These are phyloP conservation scores for Platyscapa corneri DNA, from an alignment of 1,140 invertebrate species.

Conservation along the genomic window DNA sequence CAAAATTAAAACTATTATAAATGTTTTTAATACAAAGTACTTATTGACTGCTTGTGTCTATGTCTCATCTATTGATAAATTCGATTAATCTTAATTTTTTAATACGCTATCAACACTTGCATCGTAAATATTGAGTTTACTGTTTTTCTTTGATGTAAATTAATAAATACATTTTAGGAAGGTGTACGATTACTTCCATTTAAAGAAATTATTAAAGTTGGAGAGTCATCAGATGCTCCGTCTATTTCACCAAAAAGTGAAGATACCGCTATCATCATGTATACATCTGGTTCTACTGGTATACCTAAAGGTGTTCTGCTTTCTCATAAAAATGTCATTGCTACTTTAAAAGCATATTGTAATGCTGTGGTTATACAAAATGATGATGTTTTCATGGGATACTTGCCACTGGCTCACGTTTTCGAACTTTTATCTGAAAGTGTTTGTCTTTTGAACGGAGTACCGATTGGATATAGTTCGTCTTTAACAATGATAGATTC, in stretches of 20 bases:
- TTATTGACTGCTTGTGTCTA: not conserved
- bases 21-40: too few relatives aligned
- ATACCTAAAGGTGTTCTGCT: slow-evolving; percentile 90
- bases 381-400: slow-evolving; percentile 93
- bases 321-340: slow-evolving; percentile 94
- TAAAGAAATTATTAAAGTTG: slow-evolving; percentile 61
- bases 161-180: slow-evolving; percentile 52
- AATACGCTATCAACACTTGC: not conserved
- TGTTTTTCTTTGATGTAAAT: not conserved
- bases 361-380: slow-evolving; percentile 83
- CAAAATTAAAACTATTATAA: too few relatives aligned
- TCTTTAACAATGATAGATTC: slow-evolving; percentile 96
- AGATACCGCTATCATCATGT: slow-evolving; percentile 96
- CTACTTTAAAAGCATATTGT: slow-evolving; percentile 90
- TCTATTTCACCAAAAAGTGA: slow-evolving; percentile 78
- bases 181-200: slow-evolving; percentile 64
- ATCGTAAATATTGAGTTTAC: too few relatives aligned
- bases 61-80: not conserved
- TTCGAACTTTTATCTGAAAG: slow-evolving; percentile 92
- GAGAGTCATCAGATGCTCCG: slow-evolving; percentile 63
- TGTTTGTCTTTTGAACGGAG: slow-evolving; percentile 85
- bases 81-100: not conserved
- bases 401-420: slow-evolving; percentile 97
- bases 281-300: slow-evolving; percentile 95
- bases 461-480: slow-evolving; percentile 97